Conservation (phyloP, 2,797 vertebrate species). For the Sebastes hubbsi region DNA sequence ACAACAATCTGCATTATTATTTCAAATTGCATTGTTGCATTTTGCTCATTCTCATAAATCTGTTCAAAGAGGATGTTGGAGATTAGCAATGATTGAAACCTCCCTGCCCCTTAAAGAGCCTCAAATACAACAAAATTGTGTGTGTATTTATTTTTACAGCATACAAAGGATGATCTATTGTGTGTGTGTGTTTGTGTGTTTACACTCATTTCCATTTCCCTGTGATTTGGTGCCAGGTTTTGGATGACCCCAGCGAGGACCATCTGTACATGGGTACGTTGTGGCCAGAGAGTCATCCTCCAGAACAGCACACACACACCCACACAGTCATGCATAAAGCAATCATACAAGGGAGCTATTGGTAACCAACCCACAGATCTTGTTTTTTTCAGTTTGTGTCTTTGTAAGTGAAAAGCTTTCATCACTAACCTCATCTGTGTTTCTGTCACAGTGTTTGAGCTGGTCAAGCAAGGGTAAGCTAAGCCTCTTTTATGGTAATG, state of each 20-base stretch:
- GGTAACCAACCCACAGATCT: neutral
- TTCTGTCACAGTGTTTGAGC: constrained; percentile 91
- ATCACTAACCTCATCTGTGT: constrained; percentile 47
- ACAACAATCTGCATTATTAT: neutral
- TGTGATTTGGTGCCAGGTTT: constrained; percentile 85
- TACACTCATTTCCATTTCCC: constrained; percentile 50
- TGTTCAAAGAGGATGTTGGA: neutral
- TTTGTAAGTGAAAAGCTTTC: constrained; percentile 2
- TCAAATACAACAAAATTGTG: neutral
- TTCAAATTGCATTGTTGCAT: neutral
- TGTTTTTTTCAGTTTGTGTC: constrained; percentile 4
- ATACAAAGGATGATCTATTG: constrained; percentile 6
- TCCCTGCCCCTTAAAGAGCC: neutral
- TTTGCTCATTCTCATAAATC: neutral
- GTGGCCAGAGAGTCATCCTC: constrained; percentile 29
- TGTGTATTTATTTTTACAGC: neutral
- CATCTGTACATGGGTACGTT: constrained; percentile 98
- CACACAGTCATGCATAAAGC: neutral
- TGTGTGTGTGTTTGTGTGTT: neutral
- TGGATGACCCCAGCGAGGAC: constrained; percentile 98
- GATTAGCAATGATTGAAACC: neutral
- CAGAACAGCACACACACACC: constrained; percentile 16
- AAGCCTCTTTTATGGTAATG: constrained; percentile 25
- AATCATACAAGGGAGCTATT: neutral
- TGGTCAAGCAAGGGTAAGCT: constrained; percentile 97